Percentiles rank a stretch among this genome's conserved stretches.
phyloP scores from a whole-genome alignment of 2,797 vertebrate species.

The Tolypeutes matacus region DNA sequence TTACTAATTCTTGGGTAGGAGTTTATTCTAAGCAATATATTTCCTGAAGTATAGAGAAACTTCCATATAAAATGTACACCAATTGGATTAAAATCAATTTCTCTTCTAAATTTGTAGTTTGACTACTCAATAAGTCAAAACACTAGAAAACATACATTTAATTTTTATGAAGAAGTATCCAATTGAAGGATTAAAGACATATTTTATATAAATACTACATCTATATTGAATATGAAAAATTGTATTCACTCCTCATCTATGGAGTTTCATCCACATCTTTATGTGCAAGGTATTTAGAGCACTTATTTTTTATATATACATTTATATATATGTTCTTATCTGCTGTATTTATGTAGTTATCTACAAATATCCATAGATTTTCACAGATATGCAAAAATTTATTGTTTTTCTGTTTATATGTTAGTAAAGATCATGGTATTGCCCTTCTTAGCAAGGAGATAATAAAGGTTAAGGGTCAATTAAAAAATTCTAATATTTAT shows the following conservation, averaged over 20 bases:
- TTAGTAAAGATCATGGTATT: not conserved
- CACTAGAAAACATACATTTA: not conserved
- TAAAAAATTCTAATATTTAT: not conserved
- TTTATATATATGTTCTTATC: not conserved
- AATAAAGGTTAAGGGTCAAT: not conserved
- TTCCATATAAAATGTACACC: conserved; percentile 69
- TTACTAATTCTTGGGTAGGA: conserved; percentile 67
- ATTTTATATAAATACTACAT: not conserved
- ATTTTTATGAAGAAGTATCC: not conserved
- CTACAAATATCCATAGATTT: not conserved
- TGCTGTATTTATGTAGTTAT: not conserved
- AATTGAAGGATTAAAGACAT: not conserved
- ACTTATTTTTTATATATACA: not conserved
- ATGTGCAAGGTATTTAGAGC: not conserved
- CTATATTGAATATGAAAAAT: not conserved
- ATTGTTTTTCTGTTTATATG: not conserved
- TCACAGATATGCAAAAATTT: not conserved
- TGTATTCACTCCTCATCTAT: not conserved
- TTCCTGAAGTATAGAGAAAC: conserved; percentile 64
- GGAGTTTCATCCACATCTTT: not conserved
- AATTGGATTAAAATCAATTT: conserved; percentile 72
- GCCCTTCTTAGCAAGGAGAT: not conserved
- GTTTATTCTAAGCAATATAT: conserved; percentile 61
- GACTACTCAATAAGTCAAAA: not conserved
- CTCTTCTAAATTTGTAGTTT: not conserved